phyloP scores from a whole-genome alignment of 2,797 vertebrate genomes.

The Acanthornis magna region DNA sequence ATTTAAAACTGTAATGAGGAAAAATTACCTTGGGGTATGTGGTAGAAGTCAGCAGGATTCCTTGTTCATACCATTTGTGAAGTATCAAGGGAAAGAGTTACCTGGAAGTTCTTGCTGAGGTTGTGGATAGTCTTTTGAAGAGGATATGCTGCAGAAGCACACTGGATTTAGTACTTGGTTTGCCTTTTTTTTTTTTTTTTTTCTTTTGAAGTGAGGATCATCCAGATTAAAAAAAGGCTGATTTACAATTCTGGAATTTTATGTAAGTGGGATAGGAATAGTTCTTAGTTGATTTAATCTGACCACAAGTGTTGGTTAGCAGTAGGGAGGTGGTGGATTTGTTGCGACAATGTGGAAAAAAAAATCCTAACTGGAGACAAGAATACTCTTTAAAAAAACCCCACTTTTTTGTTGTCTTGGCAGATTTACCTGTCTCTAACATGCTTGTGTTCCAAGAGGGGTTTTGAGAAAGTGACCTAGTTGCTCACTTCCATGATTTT shows the following conservation, averaged over 20 bases:
- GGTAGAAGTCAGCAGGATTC: neutral
- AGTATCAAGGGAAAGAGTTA: neutral
- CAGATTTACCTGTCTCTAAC: neutral
- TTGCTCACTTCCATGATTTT: neutral
- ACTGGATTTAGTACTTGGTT: neutral
- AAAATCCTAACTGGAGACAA: neutral
- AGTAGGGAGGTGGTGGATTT: neutral
- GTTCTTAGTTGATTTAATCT: conserved; percentile 35
- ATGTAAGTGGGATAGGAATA: neutral
- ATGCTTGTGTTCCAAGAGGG: neutral
- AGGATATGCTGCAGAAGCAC: neutral
- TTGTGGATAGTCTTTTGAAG: neutral
- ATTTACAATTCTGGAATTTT: conserved; percentile 18
- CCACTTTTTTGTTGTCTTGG: neutral
- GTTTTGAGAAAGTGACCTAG: conserved; percentile 14
- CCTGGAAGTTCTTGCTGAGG: neutral
- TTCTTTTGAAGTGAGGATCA: neutral
- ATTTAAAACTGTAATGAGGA: neutral
- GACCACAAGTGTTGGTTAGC: neutral
- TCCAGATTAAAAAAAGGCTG: neutral
- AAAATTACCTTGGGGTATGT: conserved; percentile 7
- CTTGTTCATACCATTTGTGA: neutral
- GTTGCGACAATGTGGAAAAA: neutral
- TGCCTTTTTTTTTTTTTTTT: neutral
- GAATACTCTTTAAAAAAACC: neutral